Conservation (phyloP, 2,113 vertebrate species). For the Paramormyrops kingsleyae region DNA sequence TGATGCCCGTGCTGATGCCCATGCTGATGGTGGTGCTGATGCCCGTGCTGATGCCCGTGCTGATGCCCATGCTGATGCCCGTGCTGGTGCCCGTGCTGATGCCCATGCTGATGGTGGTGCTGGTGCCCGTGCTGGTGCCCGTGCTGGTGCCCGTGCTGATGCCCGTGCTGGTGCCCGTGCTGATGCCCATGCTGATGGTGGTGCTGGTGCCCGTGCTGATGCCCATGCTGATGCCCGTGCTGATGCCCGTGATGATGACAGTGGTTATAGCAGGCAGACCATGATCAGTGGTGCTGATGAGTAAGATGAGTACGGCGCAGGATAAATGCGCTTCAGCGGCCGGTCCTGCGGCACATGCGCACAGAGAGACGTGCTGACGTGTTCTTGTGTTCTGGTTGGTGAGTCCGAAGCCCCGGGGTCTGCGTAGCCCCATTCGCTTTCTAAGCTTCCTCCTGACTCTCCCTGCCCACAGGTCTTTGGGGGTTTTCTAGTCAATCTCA, state of each 20-base stretch:
- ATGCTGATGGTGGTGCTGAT: neutral
- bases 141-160: too few relatives aligned
- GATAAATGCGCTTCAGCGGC: neutral
- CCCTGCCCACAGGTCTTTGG: constrained; percentile 60
- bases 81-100: neutral
- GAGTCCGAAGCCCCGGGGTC: neutral
- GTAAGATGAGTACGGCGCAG: neutral
- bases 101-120: too few relatives aligned
- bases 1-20: too few relatives aligned
- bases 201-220: neutral
- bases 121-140: too few relatives aligned
- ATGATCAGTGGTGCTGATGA: neutral
- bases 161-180: neutral
- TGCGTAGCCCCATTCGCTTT: neutral
- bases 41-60: too few relatives aligned
- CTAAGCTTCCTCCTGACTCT: neutral
- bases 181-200: neutral
- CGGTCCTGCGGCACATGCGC: neutral
- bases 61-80: neutral
- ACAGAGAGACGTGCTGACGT: neutral
- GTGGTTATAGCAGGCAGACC: neutral
- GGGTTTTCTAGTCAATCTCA: constrained; percentile 66
- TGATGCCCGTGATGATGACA: neutral
- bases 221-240: too few relatives aligned
- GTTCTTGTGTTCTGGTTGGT: neutral